These are phyloP conservation scores for Yponomeuta sedellus DNA, from an alignment of 2,888 invertebrate genomes.

Conservation along the genomic window DNA sequence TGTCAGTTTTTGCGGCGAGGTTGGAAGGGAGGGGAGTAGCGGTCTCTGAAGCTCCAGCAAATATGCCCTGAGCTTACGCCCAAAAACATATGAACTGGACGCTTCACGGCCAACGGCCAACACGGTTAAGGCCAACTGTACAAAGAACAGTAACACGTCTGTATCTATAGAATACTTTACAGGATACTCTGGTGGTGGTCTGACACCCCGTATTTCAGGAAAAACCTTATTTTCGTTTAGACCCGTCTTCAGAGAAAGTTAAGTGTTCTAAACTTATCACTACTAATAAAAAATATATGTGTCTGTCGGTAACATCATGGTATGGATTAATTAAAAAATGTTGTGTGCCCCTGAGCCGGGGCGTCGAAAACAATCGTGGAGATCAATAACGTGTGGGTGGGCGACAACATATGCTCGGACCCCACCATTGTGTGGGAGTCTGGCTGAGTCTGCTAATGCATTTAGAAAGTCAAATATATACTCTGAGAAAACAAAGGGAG, in stretches of 20 bases:
- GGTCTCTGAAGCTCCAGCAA: too few relatives aligned
- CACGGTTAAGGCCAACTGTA: too few relatives aligned
- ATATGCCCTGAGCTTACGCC: too few relatives aligned
- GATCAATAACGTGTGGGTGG: neutral
- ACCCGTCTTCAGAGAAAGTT: neutral
- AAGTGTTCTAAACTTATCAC: neutral
- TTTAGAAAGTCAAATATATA: constrained; percentile 1
- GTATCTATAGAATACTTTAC: too few relatives aligned
- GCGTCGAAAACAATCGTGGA: neutral
- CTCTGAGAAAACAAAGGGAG: neutral
- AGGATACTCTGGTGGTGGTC: too few relatives aligned
- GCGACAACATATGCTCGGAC: neutral
- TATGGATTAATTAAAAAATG: neutral
- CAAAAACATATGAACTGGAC: too few relatives aligned
- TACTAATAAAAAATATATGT: neutral
- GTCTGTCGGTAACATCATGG: neutral
- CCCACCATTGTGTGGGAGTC: neutral
- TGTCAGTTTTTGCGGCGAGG: too few relatives aligned
- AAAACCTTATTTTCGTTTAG: too few relatives aligned
- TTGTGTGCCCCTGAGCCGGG: neutral
- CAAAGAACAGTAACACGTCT: too few relatives aligned
- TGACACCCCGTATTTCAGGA: too few relatives aligned
- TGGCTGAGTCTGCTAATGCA: neutral
- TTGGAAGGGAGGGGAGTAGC: too few relatives aligned
- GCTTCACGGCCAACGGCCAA: too few relatives aligned